phyloP scores from a whole-genome alignment of 1,140 invertebrate species.

The Calliopsis andreniformis region DNA sequence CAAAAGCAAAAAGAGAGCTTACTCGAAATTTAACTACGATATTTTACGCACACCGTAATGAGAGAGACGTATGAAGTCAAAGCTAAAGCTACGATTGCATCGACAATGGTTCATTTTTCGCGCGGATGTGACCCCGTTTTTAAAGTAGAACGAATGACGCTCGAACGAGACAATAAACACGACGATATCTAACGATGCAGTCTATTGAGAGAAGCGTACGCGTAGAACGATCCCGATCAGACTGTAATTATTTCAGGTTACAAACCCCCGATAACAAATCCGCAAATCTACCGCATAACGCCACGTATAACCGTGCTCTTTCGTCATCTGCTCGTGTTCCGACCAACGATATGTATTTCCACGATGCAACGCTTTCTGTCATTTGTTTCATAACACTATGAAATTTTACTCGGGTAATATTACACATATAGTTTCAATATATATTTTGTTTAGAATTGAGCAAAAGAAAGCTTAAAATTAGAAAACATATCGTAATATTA shows the following conservation, averaged over 20 bases:
- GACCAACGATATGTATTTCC: background rate
- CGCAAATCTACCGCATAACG: slow-evolving; percentile 36
- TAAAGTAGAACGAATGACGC: background rate
- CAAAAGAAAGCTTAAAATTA: no score
- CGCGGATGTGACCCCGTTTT: no score
- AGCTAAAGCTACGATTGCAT: background rate
- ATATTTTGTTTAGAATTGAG: no score
- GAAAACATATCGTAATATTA: no score
- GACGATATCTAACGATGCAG: background rate
- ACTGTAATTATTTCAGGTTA: slow-evolving; percentile 38
- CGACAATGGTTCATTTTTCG: background rate
- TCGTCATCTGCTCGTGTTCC: slow-evolving; percentile 20
- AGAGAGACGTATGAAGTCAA: background rate
- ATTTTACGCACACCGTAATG: no score
- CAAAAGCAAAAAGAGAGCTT: no score
- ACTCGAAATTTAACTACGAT: no score
- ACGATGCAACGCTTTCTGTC: accelerated
- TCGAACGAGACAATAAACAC: slow-evolving; percentile 4
- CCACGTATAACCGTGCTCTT: background rate
- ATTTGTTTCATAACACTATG: background rate
- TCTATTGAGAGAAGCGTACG: slow-evolving; percentile 24
- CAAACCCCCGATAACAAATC: slow-evolving; percentile 28
- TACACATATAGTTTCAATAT: no score
- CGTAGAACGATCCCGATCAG: slow-evolving; percentile 7
- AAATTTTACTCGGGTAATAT: no score